phyloP scores from a whole-genome alignment of 1,140 invertebrate species.

The Drosophila ogumai region DNA sequence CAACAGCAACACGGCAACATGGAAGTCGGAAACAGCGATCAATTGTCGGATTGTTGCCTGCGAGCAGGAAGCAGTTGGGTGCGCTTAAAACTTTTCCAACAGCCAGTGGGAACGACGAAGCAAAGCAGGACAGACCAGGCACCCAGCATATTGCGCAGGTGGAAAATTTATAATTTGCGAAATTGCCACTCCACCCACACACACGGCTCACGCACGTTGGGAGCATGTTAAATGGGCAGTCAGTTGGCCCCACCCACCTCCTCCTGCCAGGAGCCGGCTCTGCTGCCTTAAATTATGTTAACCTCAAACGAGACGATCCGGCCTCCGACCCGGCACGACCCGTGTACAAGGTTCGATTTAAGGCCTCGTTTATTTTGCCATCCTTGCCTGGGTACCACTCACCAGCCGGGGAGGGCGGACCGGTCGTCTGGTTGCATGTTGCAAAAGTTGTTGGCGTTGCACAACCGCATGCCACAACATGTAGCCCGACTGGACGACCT shows the following conservation, averaged over 20 bases:
- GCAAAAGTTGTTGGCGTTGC: conserved; percentile 78
- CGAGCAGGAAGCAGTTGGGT: conserved; percentile 61
- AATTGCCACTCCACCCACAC: conserved; percentile 63
- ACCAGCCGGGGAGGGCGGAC: conserved; percentile 3
- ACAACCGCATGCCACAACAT: conserved; percentile 82
- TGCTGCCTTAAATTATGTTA: conserved; percentile 79
- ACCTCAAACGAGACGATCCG: conserved; percentile 77
- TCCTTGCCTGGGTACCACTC: conserved; percentile 27
- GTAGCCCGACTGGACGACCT: conserved; percentile 46
- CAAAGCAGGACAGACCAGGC: conserved; percentile 11
- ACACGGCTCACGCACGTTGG: conserved; percentile 59
- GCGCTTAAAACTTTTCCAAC: conserved; percentile 73
- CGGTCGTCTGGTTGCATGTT: conserved; percentile 74
- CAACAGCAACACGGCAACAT: conserved; percentile 29
- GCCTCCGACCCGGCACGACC: conserved; percentile 33
- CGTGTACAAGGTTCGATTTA: conserved; percentile 82
- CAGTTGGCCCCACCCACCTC: conserved; percentile 37
- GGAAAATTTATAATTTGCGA: conserved; percentile 82
- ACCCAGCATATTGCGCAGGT: conserved; percentile 72
- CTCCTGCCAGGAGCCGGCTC: conserved; percentile 5
- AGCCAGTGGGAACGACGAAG: conserved; percentile 31
- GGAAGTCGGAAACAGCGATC: conserved; percentile 74
- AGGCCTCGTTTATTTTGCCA: conserved; percentile 80
- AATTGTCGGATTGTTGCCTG: conserved; percentile 72
- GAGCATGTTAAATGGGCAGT: conserved; percentile 77